phyloP scores from a whole-genome alignment of 2,113 vertebrate genomes.

The Sinocyclocheilus maitianheensis region DNA sequence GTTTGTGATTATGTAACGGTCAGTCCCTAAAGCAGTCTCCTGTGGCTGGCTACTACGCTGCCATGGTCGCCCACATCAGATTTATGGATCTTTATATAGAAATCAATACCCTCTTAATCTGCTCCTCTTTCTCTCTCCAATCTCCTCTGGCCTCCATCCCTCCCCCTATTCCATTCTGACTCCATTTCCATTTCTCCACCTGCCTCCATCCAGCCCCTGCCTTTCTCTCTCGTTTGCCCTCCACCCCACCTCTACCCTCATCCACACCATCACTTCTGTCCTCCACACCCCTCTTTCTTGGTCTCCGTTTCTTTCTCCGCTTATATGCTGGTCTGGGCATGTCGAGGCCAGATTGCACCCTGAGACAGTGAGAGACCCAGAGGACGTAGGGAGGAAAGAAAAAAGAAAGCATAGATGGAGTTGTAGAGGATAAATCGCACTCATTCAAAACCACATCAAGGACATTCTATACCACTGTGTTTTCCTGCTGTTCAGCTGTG shows the following conservation, averaged over 20 bases:
- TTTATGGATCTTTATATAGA: constrained; percentile 78
- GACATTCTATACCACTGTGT: constrained; percentile 15
- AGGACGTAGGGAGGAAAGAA: constrained; percentile 16
- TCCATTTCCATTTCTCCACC: constrained; percentile 42
- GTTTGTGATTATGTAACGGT: constrained; percentile 64
- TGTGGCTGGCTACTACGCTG: constrained; percentile 51
- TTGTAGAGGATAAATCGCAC: constrained; percentile 32
- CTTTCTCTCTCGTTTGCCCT: constrained; percentile 36
- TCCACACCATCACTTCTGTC: constrained; percentile 29
- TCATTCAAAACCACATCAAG: constrained; percentile 35
- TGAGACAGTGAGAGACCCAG: constrained; percentile 34
- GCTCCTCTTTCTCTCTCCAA: constrained; percentile 50
- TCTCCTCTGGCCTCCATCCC: constrained; percentile 9
- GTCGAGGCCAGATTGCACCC: constrained; percentile 63
- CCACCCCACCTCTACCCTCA: constrained; percentile 51
- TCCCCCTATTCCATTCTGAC: constrained; percentile 12
- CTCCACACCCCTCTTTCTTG: constrained; percentile 21
- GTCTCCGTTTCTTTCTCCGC: neutral
- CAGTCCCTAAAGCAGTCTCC: constrained; percentile 50
- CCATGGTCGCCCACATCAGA: constrained; percentile 64
- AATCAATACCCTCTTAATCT: constrained; percentile 78
- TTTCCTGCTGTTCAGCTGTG: constrained; percentile 31
- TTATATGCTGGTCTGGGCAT: constrained; percentile 65
- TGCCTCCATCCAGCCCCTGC: neutral
- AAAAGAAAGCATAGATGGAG: constrained; percentile 9